phyloP scores from a whole-genome alignment of 2,888 invertebrate genomes.

The Timema podura region DNA sequence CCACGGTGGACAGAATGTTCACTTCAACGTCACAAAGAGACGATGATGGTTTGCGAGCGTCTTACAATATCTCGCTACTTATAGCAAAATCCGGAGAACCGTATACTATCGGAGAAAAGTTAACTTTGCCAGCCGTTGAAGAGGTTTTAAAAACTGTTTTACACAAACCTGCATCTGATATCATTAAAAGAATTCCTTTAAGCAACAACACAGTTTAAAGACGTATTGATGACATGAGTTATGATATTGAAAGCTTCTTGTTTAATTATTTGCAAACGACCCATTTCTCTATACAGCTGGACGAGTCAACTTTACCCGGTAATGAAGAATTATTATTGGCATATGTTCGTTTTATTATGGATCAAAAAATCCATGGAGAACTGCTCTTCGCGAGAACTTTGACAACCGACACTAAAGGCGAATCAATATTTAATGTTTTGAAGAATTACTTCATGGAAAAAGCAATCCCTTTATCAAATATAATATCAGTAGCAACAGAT shows the following conservation, averaged over 20 bases:
- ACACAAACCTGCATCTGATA: slow-evolving; percentile 38
- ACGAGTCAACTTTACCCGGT: slow-evolving; percentile 42
- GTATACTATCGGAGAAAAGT: slow-evolving; percentile 37
- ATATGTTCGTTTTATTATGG: slow-evolving; percentile 30
- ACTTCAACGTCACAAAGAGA: slow-evolving; percentile 34
- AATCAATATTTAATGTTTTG: slow-evolving; percentile 39
- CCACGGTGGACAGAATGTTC: slow-evolving; percentile 33
- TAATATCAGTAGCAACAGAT: too few relatives aligned
- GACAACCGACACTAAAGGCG: slow-evolving; percentile 40
- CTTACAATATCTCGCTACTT: slow-evolving; percentile 35
- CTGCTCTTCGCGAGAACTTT: slow-evolving; percentile 40
- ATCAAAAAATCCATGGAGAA: slow-evolving; percentile 40
- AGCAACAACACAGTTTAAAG: slow-evolving; percentile 39
- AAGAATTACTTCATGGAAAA: slow-evolving; percentile 34
- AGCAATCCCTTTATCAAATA: slow-evolving; percentile 35
- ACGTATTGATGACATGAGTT: slow-evolving; percentile 39
- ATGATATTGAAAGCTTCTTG: slow-evolving; percentile 39
- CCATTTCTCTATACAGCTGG: slow-evolving; percentile 42
- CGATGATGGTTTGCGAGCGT: slow-evolving; percentile 34
- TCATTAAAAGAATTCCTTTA: slow-evolving; percentile 39
- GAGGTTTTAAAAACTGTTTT: slow-evolving; percentile 37
- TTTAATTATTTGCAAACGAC: slow-evolving; percentile 35
- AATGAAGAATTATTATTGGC: too few relatives aligned
- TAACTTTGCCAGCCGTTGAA: slow-evolving; percentile 40
- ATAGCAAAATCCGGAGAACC: slow-evolving; percentile 39